phyloP scores from a whole-genome alignment of 2,888 invertebrate genomes.

The Netelia melanura region DNA sequence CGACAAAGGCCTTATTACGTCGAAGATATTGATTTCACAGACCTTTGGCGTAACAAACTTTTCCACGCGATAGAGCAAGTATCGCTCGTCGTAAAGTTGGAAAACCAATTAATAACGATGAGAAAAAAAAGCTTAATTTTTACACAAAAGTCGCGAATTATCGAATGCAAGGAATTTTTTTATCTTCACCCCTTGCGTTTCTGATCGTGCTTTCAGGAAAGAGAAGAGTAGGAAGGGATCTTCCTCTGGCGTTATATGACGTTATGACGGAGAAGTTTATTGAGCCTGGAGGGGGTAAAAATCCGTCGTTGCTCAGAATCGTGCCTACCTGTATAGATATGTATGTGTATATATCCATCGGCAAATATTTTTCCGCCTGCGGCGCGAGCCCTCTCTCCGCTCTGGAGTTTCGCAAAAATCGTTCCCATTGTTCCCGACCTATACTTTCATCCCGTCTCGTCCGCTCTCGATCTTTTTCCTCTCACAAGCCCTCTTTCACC shows the following conservation, averaged over 20 bases:
- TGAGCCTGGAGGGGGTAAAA: conserved; percentile 67
- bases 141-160: background rate
- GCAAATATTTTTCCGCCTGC: conserved; percentile 77
- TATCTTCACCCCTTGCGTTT: background rate
- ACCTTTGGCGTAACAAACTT: background rate
- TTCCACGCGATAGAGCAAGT: background rate
- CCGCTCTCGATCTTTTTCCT: conserved; percentile 60
- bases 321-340: conserved; percentile 10
- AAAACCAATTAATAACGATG: background rate
- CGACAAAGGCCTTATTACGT: no score
- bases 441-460: conserved; percentile 65
- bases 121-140: conserved; percentile 33
- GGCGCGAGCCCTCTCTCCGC: conserved; percentile 60
- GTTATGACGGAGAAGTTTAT: conserved; percentile 69
- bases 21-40: background rate
- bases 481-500: conserved; percentile 37
- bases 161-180: background rate
- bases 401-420: conserved; percentile 73
- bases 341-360: conserved; percentile 63
- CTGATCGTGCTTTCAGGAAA: background rate
- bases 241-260: conserved; percentile 64
- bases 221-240: conserved; percentile 39
- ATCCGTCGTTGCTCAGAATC: conserved; percentile 68
- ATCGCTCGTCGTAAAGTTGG: background rate
- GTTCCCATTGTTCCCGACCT: conserved; percentile 75